Evolutionary conservation across 2,888 invertebrate species (phyloP), one percentile per base, ranked within the genome.

Genomic region (Drosophila suboccidentalis): DNA sequence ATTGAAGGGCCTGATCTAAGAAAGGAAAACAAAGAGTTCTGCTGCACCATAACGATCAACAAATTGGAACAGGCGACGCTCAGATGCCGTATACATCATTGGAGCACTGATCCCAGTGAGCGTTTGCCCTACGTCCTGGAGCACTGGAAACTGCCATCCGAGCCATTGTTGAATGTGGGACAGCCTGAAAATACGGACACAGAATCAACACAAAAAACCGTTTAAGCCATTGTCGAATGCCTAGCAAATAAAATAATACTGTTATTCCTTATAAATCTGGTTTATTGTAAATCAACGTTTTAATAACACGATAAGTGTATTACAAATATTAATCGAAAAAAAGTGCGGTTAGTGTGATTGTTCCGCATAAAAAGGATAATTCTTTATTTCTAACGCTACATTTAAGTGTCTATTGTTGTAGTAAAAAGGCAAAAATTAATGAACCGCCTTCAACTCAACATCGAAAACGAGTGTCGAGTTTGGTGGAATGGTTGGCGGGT

Each of bases 401-500:
- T 51, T 71, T 75, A 73, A 15, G 39, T 51, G 53, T 49, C 60
- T 78, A 70, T 22, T 55, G 3, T 38, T 47, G 51, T 22, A 15
- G 32, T 38, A 41, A 34, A 63, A 43, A 53, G 38, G 29, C 8
- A n/a, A 32, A 15, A 32, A 26, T 87, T 91, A 92, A 66, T 91
- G 79, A 10, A 97, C 95, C 91, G 95, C 95, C 92, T 96, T 97
- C 65, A 98, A 93, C 93, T 98, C 98, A 44, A 98, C 96, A 85
- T 98, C 98, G 92, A 98, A 98, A 11, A 97, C 94, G 78, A 98
- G 94, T 11, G 96, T 96, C 50, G 97, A 95, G 92, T 98, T 97
- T 44, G 97, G 95, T 69, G 98, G 98, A 92, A 98, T 98, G 1
- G 95, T 95, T 88, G 97, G 97, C 0, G 96, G 96, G 0, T 95